phyloP scores from a whole-genome alignment of 2,797 vertebrate genomes.

The Pyrrhura leucotis region DNA sequence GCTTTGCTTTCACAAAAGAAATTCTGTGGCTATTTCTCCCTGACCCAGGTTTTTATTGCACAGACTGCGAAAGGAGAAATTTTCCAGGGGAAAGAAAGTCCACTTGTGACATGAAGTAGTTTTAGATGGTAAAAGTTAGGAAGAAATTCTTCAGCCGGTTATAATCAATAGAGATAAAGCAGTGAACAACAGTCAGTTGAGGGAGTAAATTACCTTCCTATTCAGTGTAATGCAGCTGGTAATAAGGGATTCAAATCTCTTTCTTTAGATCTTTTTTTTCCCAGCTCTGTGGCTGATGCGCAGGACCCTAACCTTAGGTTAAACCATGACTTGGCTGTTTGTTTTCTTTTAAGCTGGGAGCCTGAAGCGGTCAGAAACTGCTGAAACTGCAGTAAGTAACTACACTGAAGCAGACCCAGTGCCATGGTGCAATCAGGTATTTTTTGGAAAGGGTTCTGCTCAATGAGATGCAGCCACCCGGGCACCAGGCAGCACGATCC shows the following conservation, averaged over 20 bases:
- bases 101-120: not conserved
- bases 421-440: accelerated
- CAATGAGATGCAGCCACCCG: not conserved
- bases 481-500: not conserved
- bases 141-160: not conserved
- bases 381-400: not conserved
- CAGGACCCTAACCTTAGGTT: not conserved
- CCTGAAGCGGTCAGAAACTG: not conserved
- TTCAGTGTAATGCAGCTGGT: not conserved
- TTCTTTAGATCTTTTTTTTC: not conserved
- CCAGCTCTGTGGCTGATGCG: not conserved
- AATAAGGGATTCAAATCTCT: not conserved
- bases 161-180: not conserved
- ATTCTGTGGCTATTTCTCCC: not conserved
- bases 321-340: not conserved
- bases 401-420: not conserved
- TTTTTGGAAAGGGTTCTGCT: not conserved
- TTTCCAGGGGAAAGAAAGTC: not conserved
- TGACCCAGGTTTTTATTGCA: not conserved
- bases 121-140: not conserved
- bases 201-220: not conserved
- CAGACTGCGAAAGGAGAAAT: not conserved
- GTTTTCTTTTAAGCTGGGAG: not conserved
- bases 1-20: not conserved
- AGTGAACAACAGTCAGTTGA: not conserved